Conservation (phyloP, 2,113 vertebrate genomes). For the Cyprinodon brontotheroides region DNA sequence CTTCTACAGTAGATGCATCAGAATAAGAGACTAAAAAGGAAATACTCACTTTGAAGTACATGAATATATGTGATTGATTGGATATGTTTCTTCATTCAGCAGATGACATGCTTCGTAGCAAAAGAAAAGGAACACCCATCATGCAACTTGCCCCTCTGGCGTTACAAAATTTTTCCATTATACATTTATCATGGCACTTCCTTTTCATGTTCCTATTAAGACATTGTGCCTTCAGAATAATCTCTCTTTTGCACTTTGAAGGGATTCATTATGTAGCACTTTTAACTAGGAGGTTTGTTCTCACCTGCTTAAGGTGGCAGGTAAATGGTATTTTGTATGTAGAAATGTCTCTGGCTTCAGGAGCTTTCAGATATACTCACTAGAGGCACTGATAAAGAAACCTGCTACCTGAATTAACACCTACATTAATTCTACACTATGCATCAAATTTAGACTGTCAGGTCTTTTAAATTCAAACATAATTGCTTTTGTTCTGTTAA, state of each 20-base stretch:
- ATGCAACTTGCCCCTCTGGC: not conserved
- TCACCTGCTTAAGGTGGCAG: constrained; percentile 19
- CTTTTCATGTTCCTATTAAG: not conserved
- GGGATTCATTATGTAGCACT: not conserved
- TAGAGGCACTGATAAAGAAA: constrained; percentile 19
- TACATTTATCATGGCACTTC: not conserved
- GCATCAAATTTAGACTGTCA: constrained; percentile 49
- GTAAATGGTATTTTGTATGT: constrained; percentile 7
- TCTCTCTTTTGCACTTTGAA: constrained; percentile 1
- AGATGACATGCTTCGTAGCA: not conserved
- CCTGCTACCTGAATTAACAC: constrained; percentile 33
- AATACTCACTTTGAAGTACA: too few relatives aligned
- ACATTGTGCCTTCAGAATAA: not conserved
- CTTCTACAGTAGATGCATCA: too few relatives aligned
- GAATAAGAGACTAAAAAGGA: too few relatives aligned
- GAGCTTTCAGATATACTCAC: constrained; percentile 30
- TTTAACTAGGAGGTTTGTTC: constrained; percentile 24
- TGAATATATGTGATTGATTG: not conserved
- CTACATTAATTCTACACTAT: constrained; percentile 7
- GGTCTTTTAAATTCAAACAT: constrained; percentile 43
- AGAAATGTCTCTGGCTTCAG: constrained; percentile 24
- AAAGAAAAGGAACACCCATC: not conserved
- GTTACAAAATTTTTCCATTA: not conserved
- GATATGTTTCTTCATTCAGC: not conserved
- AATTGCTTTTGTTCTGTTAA: constrained; percentile 29